A percentile compares a stretch with the other conserved stretches of the same genome.
phyloP scores from a whole-genome alignment of 2,113 vertebrate genomes.

The Pleuronectes platessa region DNA sequence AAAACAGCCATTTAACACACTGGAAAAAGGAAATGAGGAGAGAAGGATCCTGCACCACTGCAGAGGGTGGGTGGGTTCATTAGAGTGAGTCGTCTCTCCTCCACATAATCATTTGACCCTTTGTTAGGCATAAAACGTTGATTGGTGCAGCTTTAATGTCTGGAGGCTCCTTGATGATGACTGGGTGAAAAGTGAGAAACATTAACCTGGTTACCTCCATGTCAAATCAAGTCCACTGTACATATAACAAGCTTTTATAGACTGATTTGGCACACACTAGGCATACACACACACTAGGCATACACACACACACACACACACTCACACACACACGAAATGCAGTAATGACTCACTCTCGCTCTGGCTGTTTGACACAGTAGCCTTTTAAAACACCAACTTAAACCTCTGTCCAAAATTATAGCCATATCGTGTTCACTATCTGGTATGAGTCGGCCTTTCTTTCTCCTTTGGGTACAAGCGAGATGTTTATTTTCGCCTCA shows the following conservation, averaged over 20 bases:
- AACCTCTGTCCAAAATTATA: constrained; percentile 18
- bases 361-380: constrained; percentile 23
- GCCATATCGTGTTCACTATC: constrained; percentile 44
- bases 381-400: constrained; percentile 18
- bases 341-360: not conserved
- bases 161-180: not conserved
- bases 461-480: constrained; percentile 14
- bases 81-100: not conserved
- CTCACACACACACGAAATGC: not conserved
- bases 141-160: not conserved
- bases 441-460: constrained; percentile 11
- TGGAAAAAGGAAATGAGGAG: not conserved
- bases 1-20: not conserved
- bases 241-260: constrained; percentile 10
- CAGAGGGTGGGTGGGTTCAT: not conserved
- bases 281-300: not conserved
- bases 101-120: not conserved
- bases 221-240: constrained; percentile 3
- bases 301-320: not conserved
- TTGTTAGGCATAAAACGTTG: not conserved
- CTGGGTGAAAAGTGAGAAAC: not conserved
- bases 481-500: constrained; percentile 51
- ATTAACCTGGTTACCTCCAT: not conserved
- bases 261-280: constrained; percentile 1
- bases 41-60: not conserved